Evolutionary conservation across 2,888 invertebrate genomes (phyloP).

Genomic region (Diplolepis rosae): DNA sequence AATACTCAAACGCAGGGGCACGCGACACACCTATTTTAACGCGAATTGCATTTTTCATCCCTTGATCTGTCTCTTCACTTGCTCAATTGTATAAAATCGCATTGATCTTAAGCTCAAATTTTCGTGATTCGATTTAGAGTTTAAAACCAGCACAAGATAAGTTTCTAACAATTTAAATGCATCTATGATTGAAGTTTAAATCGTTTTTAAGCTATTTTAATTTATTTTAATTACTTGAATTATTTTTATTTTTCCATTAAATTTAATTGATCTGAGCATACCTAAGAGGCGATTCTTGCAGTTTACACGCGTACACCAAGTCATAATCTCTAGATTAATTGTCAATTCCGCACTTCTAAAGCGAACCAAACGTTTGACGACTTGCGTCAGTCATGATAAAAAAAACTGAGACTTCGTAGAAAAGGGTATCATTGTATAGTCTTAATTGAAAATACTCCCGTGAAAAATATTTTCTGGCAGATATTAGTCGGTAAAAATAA

Average conservation of each 20-base stretch:
- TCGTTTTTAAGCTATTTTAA: too few relatives aligned
- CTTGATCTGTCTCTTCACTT: constrained; percentile 6
- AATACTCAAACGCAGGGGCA: constrained; percentile 71
- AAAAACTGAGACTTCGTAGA: constrained; percentile 7
- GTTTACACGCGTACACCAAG: constrained; percentile 4
- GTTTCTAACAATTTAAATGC: background rate
- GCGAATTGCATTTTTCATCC: constrained; percentile 43
- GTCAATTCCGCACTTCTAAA: constrained; percentile 18
- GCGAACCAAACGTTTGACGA: background rate
- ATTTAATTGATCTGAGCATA: background rate
- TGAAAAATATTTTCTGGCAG: background rate
- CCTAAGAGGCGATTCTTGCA: constrained; percentile 9
- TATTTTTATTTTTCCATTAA: background rate
- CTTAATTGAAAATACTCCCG: background rate
- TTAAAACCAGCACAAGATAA: background rate
- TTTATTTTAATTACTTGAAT: background rate
- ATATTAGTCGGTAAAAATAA: constrained; percentile 28
- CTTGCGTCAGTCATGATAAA: background rate
- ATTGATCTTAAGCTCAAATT: constrained; percentile 32
- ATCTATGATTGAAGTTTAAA: background rate
- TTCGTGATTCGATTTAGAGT: background rate
- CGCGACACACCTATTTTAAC: constrained; percentile 61
- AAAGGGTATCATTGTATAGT: background rate
- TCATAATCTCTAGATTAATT: constrained; percentile 11
- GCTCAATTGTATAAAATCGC: constrained; percentile 46